These are phyloP conservation scores for Halocynthia roretzi DNA, from an alignment of 23 tunicate genomes.

Conservation along the genomic window DNA sequence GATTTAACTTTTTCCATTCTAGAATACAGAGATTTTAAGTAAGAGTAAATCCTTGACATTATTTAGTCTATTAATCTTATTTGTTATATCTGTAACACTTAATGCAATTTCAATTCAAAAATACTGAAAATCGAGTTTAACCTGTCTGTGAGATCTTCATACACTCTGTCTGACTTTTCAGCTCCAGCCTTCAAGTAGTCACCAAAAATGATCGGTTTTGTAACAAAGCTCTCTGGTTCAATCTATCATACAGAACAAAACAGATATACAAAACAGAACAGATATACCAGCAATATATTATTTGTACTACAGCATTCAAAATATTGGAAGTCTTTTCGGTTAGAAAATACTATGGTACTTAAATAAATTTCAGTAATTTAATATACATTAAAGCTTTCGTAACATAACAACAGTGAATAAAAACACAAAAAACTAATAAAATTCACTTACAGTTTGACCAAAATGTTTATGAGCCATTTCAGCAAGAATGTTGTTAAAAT, in stretches of 20 bases:
- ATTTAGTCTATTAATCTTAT: background rate
- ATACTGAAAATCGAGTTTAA: background rate
- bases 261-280: background rate
- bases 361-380: background rate
- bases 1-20: conserved; percentile 83
- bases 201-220: conserved; percentile 90
- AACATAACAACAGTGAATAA: background rate
- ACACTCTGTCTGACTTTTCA: conserved; percentile 72
- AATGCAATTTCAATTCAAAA: background rate
- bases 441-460: conserved; percentile 50
- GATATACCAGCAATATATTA: no score
- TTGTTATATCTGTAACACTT: background rate
- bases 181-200: conserved; percentile 88
- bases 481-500: conserved; percentile 76
- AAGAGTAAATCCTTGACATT: background rate
- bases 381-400: background rate
- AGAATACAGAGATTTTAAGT: background rate
- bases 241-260: conserved; percentile 13
- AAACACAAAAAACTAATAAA: no score
- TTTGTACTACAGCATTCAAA: background rate
- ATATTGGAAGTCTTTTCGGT: background rate
- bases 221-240: conserved; percentile 68
- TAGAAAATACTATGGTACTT: background rate
- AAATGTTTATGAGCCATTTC: conserved; percentile 97
- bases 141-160: conserved; percentile 87